Evolutionary conservation across 2,888 invertebrate species (phyloP).

Genomic region (Eueremaeus valkanovi): DNA sequence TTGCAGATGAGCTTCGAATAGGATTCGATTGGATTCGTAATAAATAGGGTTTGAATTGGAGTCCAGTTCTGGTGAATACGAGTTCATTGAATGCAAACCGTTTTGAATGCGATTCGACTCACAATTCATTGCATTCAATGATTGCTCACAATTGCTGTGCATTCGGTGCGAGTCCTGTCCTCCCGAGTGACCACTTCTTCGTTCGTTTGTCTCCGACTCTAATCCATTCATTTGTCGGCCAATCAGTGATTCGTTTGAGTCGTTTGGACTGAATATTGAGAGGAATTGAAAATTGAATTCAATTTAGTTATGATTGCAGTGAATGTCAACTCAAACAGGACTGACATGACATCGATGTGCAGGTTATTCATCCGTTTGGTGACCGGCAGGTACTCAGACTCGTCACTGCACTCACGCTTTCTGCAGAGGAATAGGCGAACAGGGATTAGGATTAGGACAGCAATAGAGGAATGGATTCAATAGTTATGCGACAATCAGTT

Average conservation of each 20-base stretch:
- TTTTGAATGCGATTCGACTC: neutral
- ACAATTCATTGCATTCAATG: neutral
- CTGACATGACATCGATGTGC: constrained; percentile 26
- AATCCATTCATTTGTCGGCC: neutral
- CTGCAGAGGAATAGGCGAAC: no score
- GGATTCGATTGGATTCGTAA: constrained; percentile 40
- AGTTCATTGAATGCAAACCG: neutral
- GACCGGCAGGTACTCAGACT: constrained; percentile 38
- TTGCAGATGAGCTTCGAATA: constrained; percentile 41
- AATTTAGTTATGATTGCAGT: no score
- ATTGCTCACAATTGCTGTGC: neutral
- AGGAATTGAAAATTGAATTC: neutral
- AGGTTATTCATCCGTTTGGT: constrained; percentile 37
- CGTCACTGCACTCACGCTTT: constrained; percentile 35
- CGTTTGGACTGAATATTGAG: neutral
- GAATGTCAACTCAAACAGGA: neutral
- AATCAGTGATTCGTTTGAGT: neutral
- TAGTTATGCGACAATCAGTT: neutral
- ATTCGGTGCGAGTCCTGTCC: neutral
- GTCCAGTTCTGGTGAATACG: constrained; percentile 37
- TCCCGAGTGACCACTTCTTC: neutral
- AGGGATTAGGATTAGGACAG: no score
- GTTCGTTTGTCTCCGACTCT: neutral
- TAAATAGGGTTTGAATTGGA: constrained; percentile 40
- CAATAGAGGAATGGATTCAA: neutral